phyloP scores from a whole-genome alignment of 2,888 invertebrate genomes.

The Morinoia aosen region DNA sequence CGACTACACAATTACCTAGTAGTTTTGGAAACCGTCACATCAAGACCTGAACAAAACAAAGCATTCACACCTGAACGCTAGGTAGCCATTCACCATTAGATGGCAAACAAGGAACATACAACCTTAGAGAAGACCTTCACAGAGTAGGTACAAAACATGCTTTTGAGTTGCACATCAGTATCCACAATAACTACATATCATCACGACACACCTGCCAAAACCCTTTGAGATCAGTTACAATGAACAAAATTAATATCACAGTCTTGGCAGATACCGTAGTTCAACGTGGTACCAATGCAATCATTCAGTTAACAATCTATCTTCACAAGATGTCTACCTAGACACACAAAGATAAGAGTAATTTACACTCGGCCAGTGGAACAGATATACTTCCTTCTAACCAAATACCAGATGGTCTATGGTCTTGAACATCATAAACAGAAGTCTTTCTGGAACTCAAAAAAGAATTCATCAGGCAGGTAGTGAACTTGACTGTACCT shows the following conservation, averaged over 20 bases:
- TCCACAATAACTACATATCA: not conserved
- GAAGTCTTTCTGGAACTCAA: not conserved
- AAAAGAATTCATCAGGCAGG: not conserved
- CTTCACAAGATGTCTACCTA: not conserved
- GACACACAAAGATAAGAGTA: not conserved
- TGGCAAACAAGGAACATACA: slow-evolving; percentile 23
- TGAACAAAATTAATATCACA: slow-evolving; percentile 48
- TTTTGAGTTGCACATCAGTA: not conserved
- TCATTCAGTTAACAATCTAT: not conserved
- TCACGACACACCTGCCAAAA: not conserved
- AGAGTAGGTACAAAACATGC: not conserved
- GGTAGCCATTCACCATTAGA: not conserved
- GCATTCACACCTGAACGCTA: not conserved
- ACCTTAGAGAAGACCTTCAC: not conserved
- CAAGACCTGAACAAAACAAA: not conserved
- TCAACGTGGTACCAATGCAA: not conserved
- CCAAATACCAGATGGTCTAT: not conserved
- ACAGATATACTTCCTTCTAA: not conserved
- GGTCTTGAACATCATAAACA: not conserved
- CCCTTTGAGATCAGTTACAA: slow-evolving; percentile 23
- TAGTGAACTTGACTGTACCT: not conserved
- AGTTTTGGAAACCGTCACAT: not conserved
- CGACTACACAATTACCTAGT: not conserved
- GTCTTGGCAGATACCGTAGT: not conserved
- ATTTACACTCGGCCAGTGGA: not conserved